A percentile compares a stretch with the other conserved stretches of the same genome.
phyloP scores from a whole-genome alignment of 1,140 invertebrate genomes.

The Pteromalus puparum region DNA sequence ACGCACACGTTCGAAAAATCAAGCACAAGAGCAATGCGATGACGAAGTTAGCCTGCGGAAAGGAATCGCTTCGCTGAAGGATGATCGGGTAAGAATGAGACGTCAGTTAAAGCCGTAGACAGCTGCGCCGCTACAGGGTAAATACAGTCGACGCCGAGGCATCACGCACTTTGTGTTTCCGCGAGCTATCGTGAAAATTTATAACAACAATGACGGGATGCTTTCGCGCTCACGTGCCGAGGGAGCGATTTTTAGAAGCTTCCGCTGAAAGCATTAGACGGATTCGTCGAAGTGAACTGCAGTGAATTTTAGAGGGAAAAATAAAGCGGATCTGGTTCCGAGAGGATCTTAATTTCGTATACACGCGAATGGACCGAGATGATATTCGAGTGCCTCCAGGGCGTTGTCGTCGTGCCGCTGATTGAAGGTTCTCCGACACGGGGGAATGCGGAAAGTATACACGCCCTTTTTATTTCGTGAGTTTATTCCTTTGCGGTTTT shows the following conservation, averaged over 20 bases:
- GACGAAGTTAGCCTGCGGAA: neutral
- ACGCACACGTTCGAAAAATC: neutral
- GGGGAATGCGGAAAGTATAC: neutral
- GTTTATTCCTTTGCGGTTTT: neutral
- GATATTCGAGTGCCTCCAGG: neutral
- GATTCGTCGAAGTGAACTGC: too few species aligned
- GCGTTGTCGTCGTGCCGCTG: neutral
- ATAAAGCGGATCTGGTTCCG: neutral
- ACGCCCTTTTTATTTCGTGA: neutral
- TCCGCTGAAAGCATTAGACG: neutral
- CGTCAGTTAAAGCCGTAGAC: slow-evolving; percentile 3
- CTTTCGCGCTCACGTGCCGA: too few species aligned
- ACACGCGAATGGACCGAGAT: too few species aligned
- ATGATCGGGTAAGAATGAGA: neutral
- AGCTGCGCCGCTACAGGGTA: neutral
- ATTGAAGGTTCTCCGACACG: neutral
- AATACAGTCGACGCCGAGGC: neutral
- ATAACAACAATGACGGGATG: neutral
- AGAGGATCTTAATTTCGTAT: neutral
- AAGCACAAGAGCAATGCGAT: too few species aligned
- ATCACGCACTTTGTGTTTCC: neutral
- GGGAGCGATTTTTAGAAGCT: neutral
- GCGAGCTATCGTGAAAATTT: neutral
- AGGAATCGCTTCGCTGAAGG: neutral
- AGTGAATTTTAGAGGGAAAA: neutral